Evolutionary conservation across 1,140 invertebrate species (phyloP).

Genomic region (Phocides pigmalion): DNA sequence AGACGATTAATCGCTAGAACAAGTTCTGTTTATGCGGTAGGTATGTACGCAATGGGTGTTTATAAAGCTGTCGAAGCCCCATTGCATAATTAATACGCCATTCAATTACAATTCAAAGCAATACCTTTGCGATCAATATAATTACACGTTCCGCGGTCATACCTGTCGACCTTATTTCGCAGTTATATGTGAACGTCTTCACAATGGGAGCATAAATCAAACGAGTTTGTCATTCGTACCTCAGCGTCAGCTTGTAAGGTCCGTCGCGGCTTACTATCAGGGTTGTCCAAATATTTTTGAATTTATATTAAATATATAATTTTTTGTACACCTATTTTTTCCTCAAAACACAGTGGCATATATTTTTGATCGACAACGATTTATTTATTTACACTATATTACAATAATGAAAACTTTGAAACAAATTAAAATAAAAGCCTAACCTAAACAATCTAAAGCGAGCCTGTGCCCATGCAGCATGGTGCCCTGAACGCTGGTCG

Average conservation of each 20-base stretch:
- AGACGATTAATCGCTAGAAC: slow-evolving; percentile 9
- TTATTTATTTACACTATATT: no score
- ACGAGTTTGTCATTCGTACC: slow-evolving; percentile 49
- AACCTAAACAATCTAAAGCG: no score
- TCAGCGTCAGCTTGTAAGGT: slow-evolving; percentile 19
- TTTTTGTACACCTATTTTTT: no score
- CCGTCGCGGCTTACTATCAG: not conserved
- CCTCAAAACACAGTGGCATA: no score
- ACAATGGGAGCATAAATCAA: slow-evolving; percentile 67
- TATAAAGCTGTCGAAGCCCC: slow-evolving; percentile 45
- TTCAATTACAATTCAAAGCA: slow-evolving; percentile 41
- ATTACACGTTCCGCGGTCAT: slow-evolving; percentile 17
- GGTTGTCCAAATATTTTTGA: not conserved
- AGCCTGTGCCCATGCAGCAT: no score
- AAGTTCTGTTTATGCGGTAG: not conserved
- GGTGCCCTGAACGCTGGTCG: no score
- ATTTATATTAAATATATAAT: no score
- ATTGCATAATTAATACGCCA: slow-evolving; percentile 44
- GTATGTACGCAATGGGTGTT: slow-evolving; percentile 30
- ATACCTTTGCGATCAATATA: slow-evolving; percentile 29
- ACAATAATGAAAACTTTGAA: no score
- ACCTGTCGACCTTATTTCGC: slow-evolving; percentile 52
- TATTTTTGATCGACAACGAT: no score
- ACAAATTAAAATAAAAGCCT: no score
- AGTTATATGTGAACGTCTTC: slow-evolving; percentile 48